Percentiles rank a stretch among this genome's conserved stretches.
phyloP scores from a whole-genome alignment of 2,888 invertebrate genomes.

The Cephus sareptanus region DNA sequence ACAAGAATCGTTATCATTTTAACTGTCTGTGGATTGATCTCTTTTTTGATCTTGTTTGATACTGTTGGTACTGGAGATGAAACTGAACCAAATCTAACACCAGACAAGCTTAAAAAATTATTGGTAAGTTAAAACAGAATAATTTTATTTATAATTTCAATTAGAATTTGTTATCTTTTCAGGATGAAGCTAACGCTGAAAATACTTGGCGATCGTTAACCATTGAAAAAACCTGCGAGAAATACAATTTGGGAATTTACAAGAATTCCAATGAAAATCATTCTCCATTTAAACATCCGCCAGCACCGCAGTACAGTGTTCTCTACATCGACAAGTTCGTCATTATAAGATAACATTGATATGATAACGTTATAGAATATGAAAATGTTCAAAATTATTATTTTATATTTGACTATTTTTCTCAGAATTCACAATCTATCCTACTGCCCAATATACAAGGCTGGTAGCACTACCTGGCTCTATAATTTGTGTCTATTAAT shows the following conservation, averaged over 20 bases:
- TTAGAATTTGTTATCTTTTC: constrained; percentile 17
- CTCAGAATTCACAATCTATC: constrained; percentile 61
- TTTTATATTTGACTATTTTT: neutral
- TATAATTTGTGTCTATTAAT: constrained; percentile 65
- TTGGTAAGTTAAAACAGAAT: constrained; percentile 28
- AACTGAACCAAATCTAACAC: constrained; percentile 6
- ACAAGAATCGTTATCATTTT: neutral
- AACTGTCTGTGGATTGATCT: neutral
- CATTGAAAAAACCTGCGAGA: constrained; percentile 57
- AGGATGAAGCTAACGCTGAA: constrained; percentile 66
- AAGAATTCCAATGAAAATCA: constrained; percentile 36
- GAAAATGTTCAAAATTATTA: neutral
- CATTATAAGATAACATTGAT: neutral
- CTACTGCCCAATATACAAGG: constrained; percentile 68
- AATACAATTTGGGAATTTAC: constrained; percentile 63
- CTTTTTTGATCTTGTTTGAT: constrained; percentile 5
- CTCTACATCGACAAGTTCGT: constrained; percentile 65
- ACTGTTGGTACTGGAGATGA: constrained; percentile 1
- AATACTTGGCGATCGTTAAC: constrained; percentile 63
- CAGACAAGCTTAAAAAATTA: constrained; percentile 19
- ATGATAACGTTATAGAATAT: neutral
- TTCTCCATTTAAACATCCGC: constrained; percentile 61
- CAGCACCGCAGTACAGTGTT: constrained; percentile 65
- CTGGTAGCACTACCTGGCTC: constrained; percentile 67
- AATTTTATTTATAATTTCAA: neutral